phyloP scores from a whole-genome alignment of 92 coral and sea anemone genomes.

The Heliopora coerulea region DNA sequence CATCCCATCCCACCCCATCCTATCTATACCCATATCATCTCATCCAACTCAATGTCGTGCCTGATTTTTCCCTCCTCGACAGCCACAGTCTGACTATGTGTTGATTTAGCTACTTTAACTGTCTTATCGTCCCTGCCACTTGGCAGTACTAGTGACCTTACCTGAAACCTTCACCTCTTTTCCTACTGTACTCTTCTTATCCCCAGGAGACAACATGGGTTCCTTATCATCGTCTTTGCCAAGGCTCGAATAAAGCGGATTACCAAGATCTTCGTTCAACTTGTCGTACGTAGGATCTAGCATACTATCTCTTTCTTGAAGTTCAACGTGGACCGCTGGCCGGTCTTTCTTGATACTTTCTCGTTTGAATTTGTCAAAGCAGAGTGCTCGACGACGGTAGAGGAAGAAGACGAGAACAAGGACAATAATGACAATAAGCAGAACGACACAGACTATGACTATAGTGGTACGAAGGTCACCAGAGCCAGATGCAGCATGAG shows the following conservation, averaged over 20 bases:
- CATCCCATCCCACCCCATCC: no score
- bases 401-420: slow-evolving; percentile 58
- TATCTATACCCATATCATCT: no score
- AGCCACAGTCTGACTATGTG: no score
- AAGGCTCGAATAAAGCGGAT: slow-evolving; percentile 30
- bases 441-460: slow-evolving; percentile 68
- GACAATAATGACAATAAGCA: slow-evolving; percentile 56
- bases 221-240: slow-evolving; percentile 20
- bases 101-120: no score
- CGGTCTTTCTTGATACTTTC: background rate
- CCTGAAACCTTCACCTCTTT: background rate
- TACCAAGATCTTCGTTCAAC: slow-evolving; percentile 15
- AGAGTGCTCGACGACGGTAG: slow-evolving; percentile 18
- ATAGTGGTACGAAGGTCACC: slow-evolving; percentile 1
- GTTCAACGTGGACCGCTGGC: slow-evolving; percentile 23
- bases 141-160: no score
- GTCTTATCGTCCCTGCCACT: no score
- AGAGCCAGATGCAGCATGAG: background rate
- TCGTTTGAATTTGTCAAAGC: slow-evolving; percentile 17
- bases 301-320: slow-evolving; percentile 8
- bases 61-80: no score
- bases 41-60: no score
- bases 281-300: slow-evolving; percentile 18
- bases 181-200: background rate
- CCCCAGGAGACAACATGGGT: slow-evolving; percentile 38